These are phyloP conservation scores for Microtus pennsylvanicus DNA, from an alignment of 2,113 vertebrate genomes.

Conservation along the genomic window DNA sequence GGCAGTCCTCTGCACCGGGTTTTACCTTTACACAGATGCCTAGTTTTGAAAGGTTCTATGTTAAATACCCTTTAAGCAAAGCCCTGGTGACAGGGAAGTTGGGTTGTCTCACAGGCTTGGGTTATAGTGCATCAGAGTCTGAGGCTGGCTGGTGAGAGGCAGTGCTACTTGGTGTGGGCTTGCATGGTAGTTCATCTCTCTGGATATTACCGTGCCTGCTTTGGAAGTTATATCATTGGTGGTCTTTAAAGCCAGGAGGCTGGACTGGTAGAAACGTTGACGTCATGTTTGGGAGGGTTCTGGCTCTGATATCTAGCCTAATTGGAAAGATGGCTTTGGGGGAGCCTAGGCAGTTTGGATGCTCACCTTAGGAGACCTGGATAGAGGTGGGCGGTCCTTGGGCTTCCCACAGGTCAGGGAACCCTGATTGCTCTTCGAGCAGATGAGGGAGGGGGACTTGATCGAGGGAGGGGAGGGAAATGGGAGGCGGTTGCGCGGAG, in stretches of 20 bases:
- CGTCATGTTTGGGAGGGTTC: background rate
- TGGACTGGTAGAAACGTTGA: background rate
- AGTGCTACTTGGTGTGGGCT: background rate
- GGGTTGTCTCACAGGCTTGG: background rate
- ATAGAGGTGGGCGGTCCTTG: too few relatives aligned
- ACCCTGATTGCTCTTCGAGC: too few relatives aligned
- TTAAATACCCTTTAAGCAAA: background rate
- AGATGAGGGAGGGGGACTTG: too few relatives aligned
- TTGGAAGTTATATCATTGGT: background rate
- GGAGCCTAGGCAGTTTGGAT: too few relatives aligned
- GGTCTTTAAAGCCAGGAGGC: background rate
- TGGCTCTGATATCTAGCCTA: background rate
- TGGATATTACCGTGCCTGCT: background rate
- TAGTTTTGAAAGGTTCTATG: background rate
- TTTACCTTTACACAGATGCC: background rate
- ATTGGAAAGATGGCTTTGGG: background rate
- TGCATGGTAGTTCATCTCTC: background rate
- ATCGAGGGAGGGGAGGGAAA: too few relatives aligned
- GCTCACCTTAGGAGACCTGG: too few relatives aligned
- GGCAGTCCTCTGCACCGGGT: background rate
- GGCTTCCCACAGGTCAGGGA: too few relatives aligned
- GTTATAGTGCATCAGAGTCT: accelerated
- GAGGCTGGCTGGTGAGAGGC: background rate
- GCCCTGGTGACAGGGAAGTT: background rate
- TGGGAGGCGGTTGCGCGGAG: too few relatives aligned